Evolutionary conservation across 2,113 vertebrate genomes (phyloP), one percentile per base, ranked within the genome.

Genomic region (Rutilus rutilus): DNA sequence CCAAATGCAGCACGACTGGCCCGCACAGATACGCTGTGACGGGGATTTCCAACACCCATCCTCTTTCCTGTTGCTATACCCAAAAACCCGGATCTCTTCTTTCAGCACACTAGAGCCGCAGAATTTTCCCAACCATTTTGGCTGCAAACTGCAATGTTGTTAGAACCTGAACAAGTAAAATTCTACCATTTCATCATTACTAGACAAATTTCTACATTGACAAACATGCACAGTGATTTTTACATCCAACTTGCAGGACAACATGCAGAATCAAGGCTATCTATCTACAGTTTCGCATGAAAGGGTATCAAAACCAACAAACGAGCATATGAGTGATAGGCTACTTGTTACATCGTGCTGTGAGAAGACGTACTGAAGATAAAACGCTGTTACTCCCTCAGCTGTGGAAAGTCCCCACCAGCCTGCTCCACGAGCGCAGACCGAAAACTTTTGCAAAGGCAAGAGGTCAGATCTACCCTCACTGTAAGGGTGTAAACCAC

Each of bases 21-120:
- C 62, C 54, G 27, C 27, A 21, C 82, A 75, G 42, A 85, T 79
- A 52, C 5, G 2, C 15, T 30, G 23, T 47, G 78, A 50, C 4
- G 86, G 88, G 88, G 88, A 86, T 86, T 89, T 87, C 88, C 88
- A 86, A 25, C 71, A 23, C 50, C 59, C 59, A 27, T 30, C 65
- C 52, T 67, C 74, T 45, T 78, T 77, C 83, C 85, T 84, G 54
- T 45, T 30, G 30, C 75, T 52, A 75, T 71, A 6, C 57, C 78
- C 57, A 45, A 80, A 80, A 80, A 15, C 52, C 36, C 78, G 27
- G 33, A 62, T 42, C 36, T 42, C 77, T 33, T 42, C 23, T 79
- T 79, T 79, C 23, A 42, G 76, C 77, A 39, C 57, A 62, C 78
- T 52, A 59, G 33, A 78, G 52, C 76, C 57, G 1, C 57, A 62